Conservation (phyloP, 2,888 invertebrate species). For the Yponomeuta malinellus region DNA sequence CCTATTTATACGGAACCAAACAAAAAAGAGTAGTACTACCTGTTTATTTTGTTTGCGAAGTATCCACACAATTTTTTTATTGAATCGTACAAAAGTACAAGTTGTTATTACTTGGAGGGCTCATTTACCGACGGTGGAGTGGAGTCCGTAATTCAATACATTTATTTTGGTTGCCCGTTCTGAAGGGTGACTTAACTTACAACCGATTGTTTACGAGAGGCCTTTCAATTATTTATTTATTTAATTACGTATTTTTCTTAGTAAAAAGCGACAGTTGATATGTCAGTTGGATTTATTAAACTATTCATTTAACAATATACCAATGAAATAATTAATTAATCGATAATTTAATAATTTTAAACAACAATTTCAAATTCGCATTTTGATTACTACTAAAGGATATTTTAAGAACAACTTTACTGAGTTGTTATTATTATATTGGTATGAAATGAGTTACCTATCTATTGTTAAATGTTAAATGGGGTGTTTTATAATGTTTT, state of each 20-base stretch:
- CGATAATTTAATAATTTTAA: too few species aligned
- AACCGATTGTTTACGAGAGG: neutral
- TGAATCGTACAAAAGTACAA: slow-evolving; percentile 9
- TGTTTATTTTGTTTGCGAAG: neutral
- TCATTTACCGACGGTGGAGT: slow-evolving; percentile 2
- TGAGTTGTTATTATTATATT: too few species aligned
- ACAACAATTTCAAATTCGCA: too few species aligned
- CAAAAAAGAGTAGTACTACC: neutral
- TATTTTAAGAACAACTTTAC: too few species aligned
- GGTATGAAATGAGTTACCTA: too few species aligned
- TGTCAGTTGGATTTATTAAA: neutral
- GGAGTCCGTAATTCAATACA: slow-evolving; percentile 6
- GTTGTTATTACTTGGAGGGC: slow-evolving; percentile 7
- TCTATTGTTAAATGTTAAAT: too few species aligned
- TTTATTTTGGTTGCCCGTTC: slow-evolving; percentile 7
- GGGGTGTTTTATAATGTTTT: too few species aligned
- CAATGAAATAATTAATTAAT: too few species aligned
- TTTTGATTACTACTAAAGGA: too few species aligned
- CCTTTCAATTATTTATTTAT: neutral
- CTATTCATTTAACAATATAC: too few species aligned
- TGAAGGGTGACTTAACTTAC: neutral
- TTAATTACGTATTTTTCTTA: neutral
- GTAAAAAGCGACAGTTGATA: neutral
- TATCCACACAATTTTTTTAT: neutral
- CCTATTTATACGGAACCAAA: neutral